Evolutionary conservation across 2,797 vertebrate species (phyloP), one percentile per base, ranked within the genome.

Genomic region (Psittacula derbiana): DNA sequence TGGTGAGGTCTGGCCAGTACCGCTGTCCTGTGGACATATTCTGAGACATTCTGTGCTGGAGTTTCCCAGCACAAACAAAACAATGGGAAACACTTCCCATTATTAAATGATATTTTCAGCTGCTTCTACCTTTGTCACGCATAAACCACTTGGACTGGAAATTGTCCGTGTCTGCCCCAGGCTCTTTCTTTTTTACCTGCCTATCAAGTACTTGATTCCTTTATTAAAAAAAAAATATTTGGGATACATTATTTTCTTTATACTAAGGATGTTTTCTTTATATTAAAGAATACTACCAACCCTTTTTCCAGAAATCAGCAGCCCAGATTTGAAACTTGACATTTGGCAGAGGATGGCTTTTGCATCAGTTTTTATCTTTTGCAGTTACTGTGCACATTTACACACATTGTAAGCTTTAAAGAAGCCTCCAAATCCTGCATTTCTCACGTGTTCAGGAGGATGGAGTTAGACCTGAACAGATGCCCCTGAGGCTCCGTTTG

Each of bases 401-500:
- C 25, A 20, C 27, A 31, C 14, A 8, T 4, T 3, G 15, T 61
- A 58, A 36, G 19, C 50, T 76, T 80, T 57, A n/a, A 31, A 44
- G 24, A 30, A 57, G 19, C 8, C 46, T 79, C 64, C 50, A 60
- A 53, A 36, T 24, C 70, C 62, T 55, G 24, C 58, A 17, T 33
- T 86, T 88, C 58, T 61, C 31, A 8, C 3, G 1, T 46, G 36
- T 41, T 64, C 24, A 8, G 53, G 36, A 80, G 57, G 47, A 25
- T 43, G 64, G 53, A 41, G 17, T 66, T 62, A 36, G 55, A 10
- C 52, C 53, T 53, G 38, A 27, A 4, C 16, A 21, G 30, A 16
- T 36, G 31, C 25, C 36, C 40, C 7, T 3, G 12, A 58, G 36
- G 33, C 43, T 57, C 31, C 20, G 1, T 60, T 70, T 0, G 0